These are phyloP conservation scores for Plusia festucae DNA, from an alignment of 2,888 invertebrate genomes.

Conservation along the genomic window DNA sequence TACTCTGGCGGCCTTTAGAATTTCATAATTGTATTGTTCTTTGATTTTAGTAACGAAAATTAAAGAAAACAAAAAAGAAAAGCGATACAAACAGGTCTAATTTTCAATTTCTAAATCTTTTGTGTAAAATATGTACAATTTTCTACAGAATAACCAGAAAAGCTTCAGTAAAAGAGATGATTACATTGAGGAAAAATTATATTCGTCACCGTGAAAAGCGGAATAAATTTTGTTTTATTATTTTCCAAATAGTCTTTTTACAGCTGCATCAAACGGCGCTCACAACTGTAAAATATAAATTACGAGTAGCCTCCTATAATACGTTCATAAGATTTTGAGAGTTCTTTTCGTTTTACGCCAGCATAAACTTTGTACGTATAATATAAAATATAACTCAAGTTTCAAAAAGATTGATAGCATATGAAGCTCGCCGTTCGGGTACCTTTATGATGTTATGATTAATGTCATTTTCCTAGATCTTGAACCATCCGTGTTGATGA, in stretches of 20 bases:
- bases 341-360: slow-evolving; percentile 12
- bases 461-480: not conserved
- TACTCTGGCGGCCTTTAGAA: no score
- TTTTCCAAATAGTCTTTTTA: slow-evolving; percentile 48
- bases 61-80: not conserved
- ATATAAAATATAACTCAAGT: slow-evolving; percentile 1
- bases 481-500: slow-evolving; percentile 2
- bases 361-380: not conserved
- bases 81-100: not conserved
- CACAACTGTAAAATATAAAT: slow-evolving; percentile 42
- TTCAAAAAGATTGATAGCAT: slow-evolving; percentile 3
- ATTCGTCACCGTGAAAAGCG: slow-evolving; percentile 30
- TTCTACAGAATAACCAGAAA: slow-evolving; percentile 14
- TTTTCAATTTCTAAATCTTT: not conserved
- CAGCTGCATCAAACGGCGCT: slow-evolving; percentile 53
- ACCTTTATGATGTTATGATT: slow-evolving; percentile 2
- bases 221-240: slow-evolving; percentile 47
- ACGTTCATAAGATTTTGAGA: slow-evolving; percentile 30
- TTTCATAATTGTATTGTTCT: no score
- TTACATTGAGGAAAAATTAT: slow-evolving; percentile 30
- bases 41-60: not conserved
- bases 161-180: slow-evolving; percentile 22
- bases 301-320: slow-evolving; percentile 22
- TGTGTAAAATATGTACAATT: not conserved
- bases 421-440: not conserved